Base-by-base conservation (phyloP, 2,888 invertebrate genomes). In the Sphaeridia pumilis region DNA sequence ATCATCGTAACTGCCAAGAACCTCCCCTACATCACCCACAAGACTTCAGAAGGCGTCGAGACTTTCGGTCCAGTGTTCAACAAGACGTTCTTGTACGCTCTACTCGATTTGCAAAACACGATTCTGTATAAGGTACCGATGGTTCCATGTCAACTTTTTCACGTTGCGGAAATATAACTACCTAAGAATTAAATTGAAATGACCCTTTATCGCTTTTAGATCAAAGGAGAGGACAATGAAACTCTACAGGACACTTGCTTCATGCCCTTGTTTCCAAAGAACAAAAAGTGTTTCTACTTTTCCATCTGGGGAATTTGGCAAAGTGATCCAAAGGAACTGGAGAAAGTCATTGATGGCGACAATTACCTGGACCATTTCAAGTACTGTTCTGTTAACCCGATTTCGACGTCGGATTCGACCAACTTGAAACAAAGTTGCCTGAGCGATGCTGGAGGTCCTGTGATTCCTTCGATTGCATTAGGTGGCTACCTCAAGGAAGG, bases 241-340 rank as follows among this genome's bases (percentile, higher is more conserved):
- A 54, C 56, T 0, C 74, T 92, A 41, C 78, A 82, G 49, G 84
- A 94, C 66, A 87, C 98, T 52, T 98, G 98, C 72, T 92, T 84
- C 73, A 84, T 90, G 1, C 98, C 98, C 0, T 73, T 98, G 57
- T 75, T 79, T 12, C 83, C 84, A 0, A 75, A 76, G 4, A 73
- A 82, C 5, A 70, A 76, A 0, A 75, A 86, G 64, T 99, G 98
- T 72, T 81, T 84, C 14, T 78, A 97, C 10, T 86, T 89, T 74
- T 90, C 89, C 55, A 75, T 88, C 41, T 86, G 92, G 81, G 93
- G 94, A 35, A 98, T 89, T 74, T 97, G 82, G 74, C 81, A 87
- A 69, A 82, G 89, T 68, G 76, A 79, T 67, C 58, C 75, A 5
- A 75, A 75, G 0, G 74, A 69, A 34, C 78, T 89, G n/a, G 57